Evolutionary conservation across 2,888 invertebrate genomes (phyloP), one percentile per base, ranked within the genome.

Genomic region (Drosophila siamana): DNA sequence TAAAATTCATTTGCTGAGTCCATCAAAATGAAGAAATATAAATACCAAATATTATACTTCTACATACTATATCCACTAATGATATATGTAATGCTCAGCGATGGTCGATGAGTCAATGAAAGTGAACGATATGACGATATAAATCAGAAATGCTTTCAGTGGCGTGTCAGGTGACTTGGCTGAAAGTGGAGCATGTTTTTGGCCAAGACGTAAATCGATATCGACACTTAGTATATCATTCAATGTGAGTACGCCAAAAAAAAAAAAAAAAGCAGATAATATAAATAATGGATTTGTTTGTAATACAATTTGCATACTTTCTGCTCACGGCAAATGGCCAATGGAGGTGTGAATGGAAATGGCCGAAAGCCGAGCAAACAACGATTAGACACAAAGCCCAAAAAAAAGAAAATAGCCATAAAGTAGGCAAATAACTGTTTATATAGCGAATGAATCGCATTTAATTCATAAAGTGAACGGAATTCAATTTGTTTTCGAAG

Each of bases 261-360:
- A 11, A 30, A 44, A 48, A 33, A n/a, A 6, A 4, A 55, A 38
- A 41, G 8, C 40, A 54, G 13, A 40, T 57, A 61, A 57, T 57
- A 55, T 46, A 30, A 1, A 59, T 60, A 56, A 55, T 61, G n/a
- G 33, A 15, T 30, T 41, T 47, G 33, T 64, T 75, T 55, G 54
- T 54, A 43, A 9, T 47, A 30, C 9, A 56, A 73, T 73, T 65
- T 76, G 56, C 54, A 63, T 65, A 48, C 41, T 51, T 38, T 38
- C 61, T 38, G 44, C 9, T 38, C 19, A 60, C 22, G 48, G 30
- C 36, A 44, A 62, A 62, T 44, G 33, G 41, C 43, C 38, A 57
- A 56, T 56, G 47, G 54, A 44, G 65, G 78, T 78, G 77, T 54
- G 65, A 77, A 77, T 66, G 28, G 44, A 61, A 63, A 38, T 56